These are phyloP conservation scores for Prunella strophiata DNA, from an alignment of 2,797 vertebrate species.

Conservation along the genomic window DNA sequence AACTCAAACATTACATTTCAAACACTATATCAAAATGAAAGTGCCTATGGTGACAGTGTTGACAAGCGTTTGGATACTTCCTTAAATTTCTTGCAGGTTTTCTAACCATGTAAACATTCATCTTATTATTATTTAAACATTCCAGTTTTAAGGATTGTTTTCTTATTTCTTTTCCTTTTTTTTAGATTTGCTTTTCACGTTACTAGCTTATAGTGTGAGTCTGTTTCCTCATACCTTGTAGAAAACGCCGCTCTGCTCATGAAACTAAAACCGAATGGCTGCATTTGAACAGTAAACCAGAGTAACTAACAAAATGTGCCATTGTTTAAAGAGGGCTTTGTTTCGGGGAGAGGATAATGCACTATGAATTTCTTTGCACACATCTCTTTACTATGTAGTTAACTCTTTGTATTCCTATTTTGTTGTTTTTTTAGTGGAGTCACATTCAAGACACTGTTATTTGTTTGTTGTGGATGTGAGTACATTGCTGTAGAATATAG, in stretches of 20 bases:
- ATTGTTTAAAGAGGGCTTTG: constrained; percentile 72
- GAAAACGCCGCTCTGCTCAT: constrained; percentile 73
- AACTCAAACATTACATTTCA: constrained; percentile 78
- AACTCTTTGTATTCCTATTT: constrained; percentile 93
- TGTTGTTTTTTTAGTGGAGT: constrained; percentile 95
- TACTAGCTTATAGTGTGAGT: constrained; percentile 73
- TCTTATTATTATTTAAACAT: constrained; percentile 67
- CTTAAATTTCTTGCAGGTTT: constrained; percentile 67
- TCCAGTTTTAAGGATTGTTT: constrained; percentile 63
- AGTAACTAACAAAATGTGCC: constrained; percentile 70
- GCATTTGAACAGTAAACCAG: constrained; percentile 71
- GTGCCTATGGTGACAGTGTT: constrained; percentile 71
- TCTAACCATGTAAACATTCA: constrained; percentile 62
- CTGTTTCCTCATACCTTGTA: constrained; percentile 76
- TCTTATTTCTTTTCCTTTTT: constrained; percentile 72
- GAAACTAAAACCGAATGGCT: constrained; percentile 72
- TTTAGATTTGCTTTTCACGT: constrained; percentile 73
- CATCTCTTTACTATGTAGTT: constrained; percentile 86
- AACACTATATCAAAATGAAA: constrained; percentile 46
- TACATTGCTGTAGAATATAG: constrained; percentile 93
- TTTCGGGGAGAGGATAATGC: constrained; percentile 76
- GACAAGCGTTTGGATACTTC: constrained; percentile 71
- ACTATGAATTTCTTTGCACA: constrained; percentile 85
- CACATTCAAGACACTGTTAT: constrained; percentile 96
- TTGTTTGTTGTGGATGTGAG: constrained; percentile 98